phyloP scores from a whole-genome alignment of 2,113 vertebrate genomes.

The Myotis davidii region DNA sequence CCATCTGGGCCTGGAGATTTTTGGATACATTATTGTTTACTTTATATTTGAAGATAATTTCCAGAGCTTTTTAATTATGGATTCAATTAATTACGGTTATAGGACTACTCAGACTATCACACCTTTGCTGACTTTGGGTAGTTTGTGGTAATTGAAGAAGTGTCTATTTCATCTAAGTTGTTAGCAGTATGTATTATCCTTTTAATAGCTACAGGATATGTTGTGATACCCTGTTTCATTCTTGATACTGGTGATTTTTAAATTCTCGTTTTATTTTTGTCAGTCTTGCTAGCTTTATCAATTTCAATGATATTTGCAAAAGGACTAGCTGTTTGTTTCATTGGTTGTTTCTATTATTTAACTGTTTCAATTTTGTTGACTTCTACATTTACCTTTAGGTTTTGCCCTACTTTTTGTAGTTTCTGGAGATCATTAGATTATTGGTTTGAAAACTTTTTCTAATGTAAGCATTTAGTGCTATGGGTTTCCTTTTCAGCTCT shows the following conservation, averaged over 20 bases:
- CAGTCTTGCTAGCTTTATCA: background rate
- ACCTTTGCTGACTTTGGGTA: background rate
- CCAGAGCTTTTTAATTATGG: background rate
- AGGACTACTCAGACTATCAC: background rate
- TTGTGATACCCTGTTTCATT: background rate
- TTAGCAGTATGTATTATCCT: background rate
- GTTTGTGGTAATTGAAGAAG: background rate
- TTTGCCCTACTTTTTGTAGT: background rate
- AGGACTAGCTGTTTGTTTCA: background rate
- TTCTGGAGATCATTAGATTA: background rate
- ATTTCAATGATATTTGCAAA: background rate
- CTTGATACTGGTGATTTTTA: background rate
- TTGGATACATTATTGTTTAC: background rate
- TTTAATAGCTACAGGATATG: background rate
- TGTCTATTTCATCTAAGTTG: background rate
- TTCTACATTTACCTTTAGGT: background rate
- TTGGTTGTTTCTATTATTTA: background rate
- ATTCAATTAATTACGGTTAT: background rate
- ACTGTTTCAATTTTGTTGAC: background rate
- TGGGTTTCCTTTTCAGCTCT: background rate
- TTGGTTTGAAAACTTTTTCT: background rate
- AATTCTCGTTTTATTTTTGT: background rate
- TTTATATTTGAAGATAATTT: constrained; percentile 5
- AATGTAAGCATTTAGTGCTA: background rate
- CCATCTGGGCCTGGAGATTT: background rate